A percentile compares a stretch with the other conserved stretches of the same genome.
phyloP scores from a whole-genome alignment of 2,888 invertebrate species.

The Mythimna vitellina region DNA sequence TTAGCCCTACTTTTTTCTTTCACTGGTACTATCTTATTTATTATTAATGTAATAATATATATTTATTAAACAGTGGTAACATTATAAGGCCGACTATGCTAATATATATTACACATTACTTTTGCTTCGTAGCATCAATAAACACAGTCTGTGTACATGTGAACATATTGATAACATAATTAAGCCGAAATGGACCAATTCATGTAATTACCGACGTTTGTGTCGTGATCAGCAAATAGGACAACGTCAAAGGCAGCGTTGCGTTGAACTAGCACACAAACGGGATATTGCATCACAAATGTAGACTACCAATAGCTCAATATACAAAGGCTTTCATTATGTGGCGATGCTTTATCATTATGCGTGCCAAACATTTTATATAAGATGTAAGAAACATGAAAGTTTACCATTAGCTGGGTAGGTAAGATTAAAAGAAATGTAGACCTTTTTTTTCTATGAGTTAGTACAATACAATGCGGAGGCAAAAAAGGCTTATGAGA shows the following conservation, averaged over 20 bases:
- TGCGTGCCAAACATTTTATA: too few species aligned
- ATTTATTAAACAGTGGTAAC: too few species aligned
- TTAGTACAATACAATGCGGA: neutral
- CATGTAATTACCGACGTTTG: too few species aligned
- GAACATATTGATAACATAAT: neutral
- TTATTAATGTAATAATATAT: too few species aligned
- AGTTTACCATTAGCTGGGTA: too few species aligned
- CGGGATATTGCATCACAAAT: neutral
- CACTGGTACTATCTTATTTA: too few species aligned
- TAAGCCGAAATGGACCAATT: too few species aligned
- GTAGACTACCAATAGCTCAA: neutral
- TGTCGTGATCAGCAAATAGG: neutral
- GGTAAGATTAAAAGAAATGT: too few species aligned
- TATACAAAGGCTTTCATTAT: neutral
- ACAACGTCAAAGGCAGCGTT: neutral
- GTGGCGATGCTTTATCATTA: neutral
- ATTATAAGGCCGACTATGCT: too few species aligned
- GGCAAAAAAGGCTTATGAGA: neutral
- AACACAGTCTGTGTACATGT: neutral
- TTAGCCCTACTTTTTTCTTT: too few species aligned
- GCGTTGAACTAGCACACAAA: neutral
- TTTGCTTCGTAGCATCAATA: neutral
- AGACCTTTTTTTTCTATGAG: neutral
- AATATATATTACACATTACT: too few species aligned
- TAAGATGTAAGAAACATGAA: too few species aligned